Percentiles rank a stretch among this genome's conserved stretches.
Evolutionary conservation across 2,888 invertebrate species (phyloP).

Genomic region (Furcula furcula): DNA sequence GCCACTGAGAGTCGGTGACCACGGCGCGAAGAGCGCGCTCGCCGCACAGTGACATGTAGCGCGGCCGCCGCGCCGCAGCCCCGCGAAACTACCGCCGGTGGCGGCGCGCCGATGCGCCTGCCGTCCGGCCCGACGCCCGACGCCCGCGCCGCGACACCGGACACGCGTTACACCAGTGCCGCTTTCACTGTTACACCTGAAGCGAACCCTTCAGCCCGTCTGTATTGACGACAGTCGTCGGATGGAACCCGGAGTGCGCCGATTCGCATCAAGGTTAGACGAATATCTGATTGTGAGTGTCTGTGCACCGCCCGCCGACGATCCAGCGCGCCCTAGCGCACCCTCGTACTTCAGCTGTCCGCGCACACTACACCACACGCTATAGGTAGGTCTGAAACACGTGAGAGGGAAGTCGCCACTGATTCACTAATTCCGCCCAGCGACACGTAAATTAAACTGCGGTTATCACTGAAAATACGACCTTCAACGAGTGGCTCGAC

Average conservation of each 20-base stretch:
- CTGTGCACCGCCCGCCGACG: slow-evolving; percentile 65
- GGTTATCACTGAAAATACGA: not conserved
- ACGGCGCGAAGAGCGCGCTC: slow-evolving; percentile 78
- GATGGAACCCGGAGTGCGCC: slow-evolving; percentile 81
- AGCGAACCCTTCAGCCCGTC: slow-evolving; percentile 74
- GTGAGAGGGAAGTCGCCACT: slow-evolving; percentile 55
- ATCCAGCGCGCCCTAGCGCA: slow-evolving; percentile 56
- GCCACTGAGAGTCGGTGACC: slow-evolving; percentile 80
- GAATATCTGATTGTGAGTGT: slow-evolving; percentile 79
- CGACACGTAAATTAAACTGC: slow-evolving; percentile 23
- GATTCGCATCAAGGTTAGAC: slow-evolving; percentile 81
- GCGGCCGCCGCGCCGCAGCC: slow-evolving; percentile 75
- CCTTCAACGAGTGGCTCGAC: not conserved
- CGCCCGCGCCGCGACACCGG: slow-evolving; percentile 57
- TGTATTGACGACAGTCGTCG: slow-evolving; percentile 73
- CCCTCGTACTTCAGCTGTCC: slow-evolving; percentile 60
- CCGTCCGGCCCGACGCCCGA: slow-evolving; percentile 66
- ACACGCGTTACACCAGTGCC: slow-evolving; percentile 48
- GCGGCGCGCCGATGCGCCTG: slow-evolving; percentile 77
- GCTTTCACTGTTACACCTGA: slow-evolving; percentile 63
- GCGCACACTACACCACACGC: slow-evolving; percentile 54
- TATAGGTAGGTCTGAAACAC: slow-evolving; percentile 67
- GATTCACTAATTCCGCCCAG: slow-evolving; percentile 56
- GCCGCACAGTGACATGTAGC: slow-evolving; percentile 78
- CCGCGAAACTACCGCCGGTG: slow-evolving; percentile 67